Evolutionary conservation across 1,140 invertebrate genomes (phyloP), one percentile per base, ranked within the genome.

Genomic region (Chironomus striatipennis): DNA sequence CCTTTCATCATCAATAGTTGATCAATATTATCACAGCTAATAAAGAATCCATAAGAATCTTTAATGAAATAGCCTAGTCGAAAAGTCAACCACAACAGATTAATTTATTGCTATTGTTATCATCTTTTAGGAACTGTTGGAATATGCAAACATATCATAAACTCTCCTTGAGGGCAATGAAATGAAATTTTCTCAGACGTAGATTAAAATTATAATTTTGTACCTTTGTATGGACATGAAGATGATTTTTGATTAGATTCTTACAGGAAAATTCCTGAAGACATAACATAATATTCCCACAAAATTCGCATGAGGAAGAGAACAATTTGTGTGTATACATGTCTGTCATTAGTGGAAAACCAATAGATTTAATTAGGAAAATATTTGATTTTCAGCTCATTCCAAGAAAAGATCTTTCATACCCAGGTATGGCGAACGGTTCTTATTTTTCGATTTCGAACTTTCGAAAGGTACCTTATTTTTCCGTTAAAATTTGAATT

Each of bases 31-130:
- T 34, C 24, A 34, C 24, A 34, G 24, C 24, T 34, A 34, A 34
- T 34, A 34, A 34, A 34, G 24, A 34, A 34, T 34, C 4, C 15
- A 0, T 15, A 34, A 34, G 24, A 34, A 34, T 34, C 4, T 57
- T 12, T 15, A 57, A 57, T 57, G 12, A 57, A 57, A 57, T 57
- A n/a, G 12, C 12, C n/a, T 57, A 57, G n/a, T 10, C 47, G 47
- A 57, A 15, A 57, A 57, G 47, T 57, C 47, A 57, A 57, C 47
- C 47, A 57, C 47, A 57, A 15, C 12, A 57, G 47, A 57, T 57
- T 10, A 57, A 57, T 57, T 57, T 57, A 57, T 57, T 57, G 47
- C n/a, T n/a, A 57, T 57, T 57, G 47, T 57, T 57, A n/a, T 57
- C 12, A 15, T 12, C 12, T 10, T n/a, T 57, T 12, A 57, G 12